Percentiles rank a stretch among this genome's conserved stretches.
Evolutionary conservation across 2,113 vertebrate species (phyloP).

Genomic region (Prionailurus bengalensis): DNA sequence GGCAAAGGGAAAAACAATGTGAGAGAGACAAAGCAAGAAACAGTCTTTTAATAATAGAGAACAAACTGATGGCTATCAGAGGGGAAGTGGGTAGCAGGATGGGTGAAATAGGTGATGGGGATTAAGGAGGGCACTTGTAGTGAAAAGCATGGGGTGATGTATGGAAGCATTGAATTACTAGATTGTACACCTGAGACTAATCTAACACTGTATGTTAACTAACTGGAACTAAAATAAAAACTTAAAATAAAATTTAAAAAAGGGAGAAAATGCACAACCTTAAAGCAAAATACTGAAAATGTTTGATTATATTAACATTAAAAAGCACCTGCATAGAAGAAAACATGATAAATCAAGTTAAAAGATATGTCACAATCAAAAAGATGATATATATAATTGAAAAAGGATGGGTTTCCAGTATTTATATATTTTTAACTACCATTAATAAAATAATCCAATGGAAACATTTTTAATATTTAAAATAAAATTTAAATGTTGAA

Average conservation of each 20-base stretch:
- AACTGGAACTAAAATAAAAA: background rate
- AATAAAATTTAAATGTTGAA: constrained; percentile 51
- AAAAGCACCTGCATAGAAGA: background rate
- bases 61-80: background rate
- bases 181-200: background rate
- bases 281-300: constrained; percentile 33
- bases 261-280: background rate
- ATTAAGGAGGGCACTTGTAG: background rate
- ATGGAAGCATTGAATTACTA: background rate
- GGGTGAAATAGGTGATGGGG: background rate
- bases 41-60: background rate
- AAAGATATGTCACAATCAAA: background rate
- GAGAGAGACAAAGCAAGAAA: background rate
- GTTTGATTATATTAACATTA: constrained; percentile 8
- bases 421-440: background rate
- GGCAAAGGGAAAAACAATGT: background rate
- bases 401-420: background rate
- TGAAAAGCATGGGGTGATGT: background rate
- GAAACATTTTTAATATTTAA: constrained; percentile 30
- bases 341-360: background rate
- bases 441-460: background rate
- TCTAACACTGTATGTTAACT: background rate
- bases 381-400: background rate
- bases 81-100: background rate
- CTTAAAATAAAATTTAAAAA: background rate